phyloP scores from a whole-genome alignment of 30 jellyfish, hydroid and myxozoan species.

The Morbakka virulenta region DNA sequence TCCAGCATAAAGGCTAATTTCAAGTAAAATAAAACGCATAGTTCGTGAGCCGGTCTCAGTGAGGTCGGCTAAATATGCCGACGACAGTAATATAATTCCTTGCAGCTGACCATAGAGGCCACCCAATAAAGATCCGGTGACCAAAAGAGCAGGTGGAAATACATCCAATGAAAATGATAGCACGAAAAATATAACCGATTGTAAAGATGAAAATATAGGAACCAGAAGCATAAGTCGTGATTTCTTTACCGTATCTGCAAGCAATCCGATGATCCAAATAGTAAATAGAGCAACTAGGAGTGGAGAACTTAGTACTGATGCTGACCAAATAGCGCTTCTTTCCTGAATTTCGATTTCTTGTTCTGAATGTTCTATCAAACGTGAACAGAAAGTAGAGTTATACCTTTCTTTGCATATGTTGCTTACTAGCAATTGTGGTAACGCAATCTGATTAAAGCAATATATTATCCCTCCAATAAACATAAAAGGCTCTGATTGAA shows the following conservation, averaged over 20 bases:
- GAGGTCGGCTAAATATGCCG: background rate
- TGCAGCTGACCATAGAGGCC: background rate
- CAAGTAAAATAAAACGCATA: background rate
- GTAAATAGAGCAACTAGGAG: background rate
- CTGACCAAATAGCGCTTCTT: background rate
- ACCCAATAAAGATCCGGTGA: background rate
- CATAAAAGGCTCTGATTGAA: background rate
- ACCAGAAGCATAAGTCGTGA: background rate
- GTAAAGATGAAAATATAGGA: background rate
- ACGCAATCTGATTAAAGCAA: background rate
- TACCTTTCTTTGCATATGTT: background rate
- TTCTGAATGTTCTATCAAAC: background rate
- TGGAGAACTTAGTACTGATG: background rate
- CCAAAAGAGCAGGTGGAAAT: background rate
- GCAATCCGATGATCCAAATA: background rate
- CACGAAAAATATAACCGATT: background rate
- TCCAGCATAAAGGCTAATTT: too few relatives aligned
- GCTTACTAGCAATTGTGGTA: background rate
- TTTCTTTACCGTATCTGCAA: background rate
- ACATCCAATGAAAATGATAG: background rate
- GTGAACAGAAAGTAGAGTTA: background rate
- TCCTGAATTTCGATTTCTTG: background rate
- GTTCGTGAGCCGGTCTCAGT: background rate
- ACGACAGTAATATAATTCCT: background rate
- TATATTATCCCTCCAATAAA: background rate